Conservation (phyloP, 2,888 invertebrate genomes). For the Ypsolopha sequella region DNA sequence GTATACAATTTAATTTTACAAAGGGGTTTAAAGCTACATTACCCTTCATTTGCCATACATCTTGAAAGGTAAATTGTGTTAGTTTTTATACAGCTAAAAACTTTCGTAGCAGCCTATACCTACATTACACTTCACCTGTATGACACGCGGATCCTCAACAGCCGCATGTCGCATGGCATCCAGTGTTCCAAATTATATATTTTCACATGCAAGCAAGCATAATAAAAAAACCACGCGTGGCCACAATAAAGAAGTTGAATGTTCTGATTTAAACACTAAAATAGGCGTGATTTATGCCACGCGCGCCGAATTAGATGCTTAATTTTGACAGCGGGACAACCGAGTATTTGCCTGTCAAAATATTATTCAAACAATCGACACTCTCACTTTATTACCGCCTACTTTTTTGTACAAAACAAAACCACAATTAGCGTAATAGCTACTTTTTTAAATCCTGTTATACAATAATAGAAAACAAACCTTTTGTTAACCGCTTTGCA, state of each 20-base stretch:
- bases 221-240: slow-evolving; percentile 33
- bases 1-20: no score
- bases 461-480: neutral
- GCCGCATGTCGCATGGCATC: no score
- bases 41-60: no score
- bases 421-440: slow-evolving; percentile 69
- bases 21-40: no score
- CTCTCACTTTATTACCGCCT: slow-evolving; percentile 32
- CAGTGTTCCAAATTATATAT: no score
- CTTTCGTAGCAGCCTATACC: no score
- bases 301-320: slow-evolving; percentile 48
- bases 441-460: slow-evolving; percentile 21
- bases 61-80: no score
- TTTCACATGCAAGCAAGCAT: neutral
- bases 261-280: slow-evolving; percentile 55
- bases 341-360: slow-evolving; percentile 64
- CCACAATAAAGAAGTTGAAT: slow-evolving; percentile 55
- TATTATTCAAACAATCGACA: slow-evolving; percentile 66
- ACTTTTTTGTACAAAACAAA: slow-evolving; percentile 56
- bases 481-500: neutral
- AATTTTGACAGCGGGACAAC: slow-evolving; percentile 54
- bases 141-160: no score
- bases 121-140: no score
- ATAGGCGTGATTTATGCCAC: slow-evolving; percentile 38
- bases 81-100: no score